Conservation (phyloP, 2,888 invertebrate genomes). For the Cataglyphis livida region DNA sequence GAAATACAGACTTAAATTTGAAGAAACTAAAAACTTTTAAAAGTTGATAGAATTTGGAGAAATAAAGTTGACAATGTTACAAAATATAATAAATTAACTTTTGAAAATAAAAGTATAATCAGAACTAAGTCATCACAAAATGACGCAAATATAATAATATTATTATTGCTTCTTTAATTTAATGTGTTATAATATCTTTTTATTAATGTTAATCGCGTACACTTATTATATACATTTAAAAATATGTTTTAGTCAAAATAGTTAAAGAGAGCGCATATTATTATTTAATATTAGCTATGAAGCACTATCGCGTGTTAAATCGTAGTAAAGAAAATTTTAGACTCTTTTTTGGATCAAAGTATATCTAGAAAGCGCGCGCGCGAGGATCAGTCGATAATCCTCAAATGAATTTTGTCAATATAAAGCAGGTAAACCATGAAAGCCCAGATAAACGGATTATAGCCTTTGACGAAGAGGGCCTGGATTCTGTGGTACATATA, state of each 20-base stretch:
- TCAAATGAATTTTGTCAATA: slow-evolving; percentile 50
- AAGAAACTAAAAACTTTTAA: background rate
- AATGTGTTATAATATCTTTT: background rate
- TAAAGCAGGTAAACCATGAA: slow-evolving; percentile 56
- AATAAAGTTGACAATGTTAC: slow-evolving; percentile 7
- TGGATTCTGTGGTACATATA: slow-evolving; percentile 39
- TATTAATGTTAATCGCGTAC: background rate
- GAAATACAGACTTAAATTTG: background rate
- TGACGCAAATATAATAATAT: background rate
- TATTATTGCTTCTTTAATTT: background rate
- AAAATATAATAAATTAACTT: background rate
- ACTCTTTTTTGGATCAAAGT: slow-evolving; percentile 38
- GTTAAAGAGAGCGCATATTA: background rate
- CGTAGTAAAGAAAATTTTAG: slow-evolving; percentile 20
- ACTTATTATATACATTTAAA: background rate
- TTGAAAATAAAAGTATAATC: background rate
- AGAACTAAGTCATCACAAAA: background rate
- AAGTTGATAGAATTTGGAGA: background rate
- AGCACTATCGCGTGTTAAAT: background rate
- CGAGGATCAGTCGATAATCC: slow-evolving; percentile 64
- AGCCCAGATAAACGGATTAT: slow-evolving; percentile 69
- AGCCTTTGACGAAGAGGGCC: slow-evolving; percentile 57
- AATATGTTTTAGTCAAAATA: background rate
- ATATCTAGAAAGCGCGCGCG: slow-evolving; percentile 56
- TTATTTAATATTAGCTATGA: background rate